Base-by-base conservation (phyloP, 2,888 invertebrate genomes). In the Ophion slaviceki region DNA sequence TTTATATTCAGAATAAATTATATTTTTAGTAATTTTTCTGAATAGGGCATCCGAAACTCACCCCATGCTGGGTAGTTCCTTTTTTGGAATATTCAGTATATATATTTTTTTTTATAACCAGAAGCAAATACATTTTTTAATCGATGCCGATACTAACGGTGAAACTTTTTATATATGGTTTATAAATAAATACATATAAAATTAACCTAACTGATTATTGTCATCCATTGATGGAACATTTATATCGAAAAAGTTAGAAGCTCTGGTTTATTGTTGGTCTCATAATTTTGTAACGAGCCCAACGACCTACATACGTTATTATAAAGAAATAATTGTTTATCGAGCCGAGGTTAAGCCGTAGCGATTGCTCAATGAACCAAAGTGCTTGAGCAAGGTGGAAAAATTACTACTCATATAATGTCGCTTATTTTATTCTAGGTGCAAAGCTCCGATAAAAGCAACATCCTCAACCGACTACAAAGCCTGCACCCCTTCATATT, bases 261-360 rank as follows among this genome's bases (percentile, higher is more conserved):
- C 53, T 17, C 53, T 10, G 8, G 47, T 61, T 66, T 32, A 7
- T 32, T 36, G 40, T 40, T 75, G 14, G 47, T 61, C 68, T 45
- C 28, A 28, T 68, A 14, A 67, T 36, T 67, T 40, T 20, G 11
- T 67, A 24, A 68, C 36, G 17, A 62, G 17, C 75, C n/a, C 45
- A 24, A 47, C 57, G 71, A 32, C 66, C 47, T 40, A 32, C 36
- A 59, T 66, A 66, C 47, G 57, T 82, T 59, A 71, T 77, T 59
- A 59, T 71, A 20, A 59, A 78, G 47, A 82, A 77, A 82, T 67
- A 78, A 78, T 78, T 78, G 82, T 67, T 68, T 53, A 67, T 71
- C 67, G 78, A 78, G 59, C 72, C 72, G 71, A 59, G 36, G 11
- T n/a, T 70, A 71, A 71, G 57, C 76, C 71, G 64, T 36, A 64